Evolutionary conservation across 2,888 invertebrate genomes (phyloP).

Genomic region (Antitype chi): DNA sequence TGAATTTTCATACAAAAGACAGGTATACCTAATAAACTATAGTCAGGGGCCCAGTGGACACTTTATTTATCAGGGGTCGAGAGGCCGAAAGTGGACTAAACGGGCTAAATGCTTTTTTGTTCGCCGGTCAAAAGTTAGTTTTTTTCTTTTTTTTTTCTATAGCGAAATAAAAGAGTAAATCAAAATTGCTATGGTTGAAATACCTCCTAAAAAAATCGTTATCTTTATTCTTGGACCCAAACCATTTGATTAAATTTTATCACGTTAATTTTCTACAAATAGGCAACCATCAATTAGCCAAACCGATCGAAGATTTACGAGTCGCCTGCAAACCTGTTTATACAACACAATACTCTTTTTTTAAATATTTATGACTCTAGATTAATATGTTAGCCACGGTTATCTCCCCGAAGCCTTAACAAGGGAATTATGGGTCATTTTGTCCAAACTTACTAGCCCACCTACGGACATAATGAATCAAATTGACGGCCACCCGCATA

Average conservation of each 20-base stretch:
- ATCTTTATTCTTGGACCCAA: background rate
- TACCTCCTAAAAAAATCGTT: slow-evolving; percentile 4
- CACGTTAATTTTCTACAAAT: slow-evolving; percentile 20
- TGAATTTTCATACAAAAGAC: too few relatives aligned
- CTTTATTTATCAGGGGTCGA: too few relatives aligned
- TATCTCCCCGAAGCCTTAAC: slow-evolving; percentile 82
- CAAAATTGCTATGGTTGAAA: background rate
- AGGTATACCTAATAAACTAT: too few relatives aligned
- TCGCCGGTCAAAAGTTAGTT: too few relatives aligned
- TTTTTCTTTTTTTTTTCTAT: background rate
- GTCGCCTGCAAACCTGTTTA: slow-evolving; percentile 68
- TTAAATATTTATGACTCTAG: slow-evolving; percentile 80
- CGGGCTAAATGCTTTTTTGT: too few relatives aligned
- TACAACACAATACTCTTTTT: slow-evolving; percentile 69
- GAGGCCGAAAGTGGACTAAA: too few relatives aligned
- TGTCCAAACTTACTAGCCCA: slow-evolving; percentile 83
- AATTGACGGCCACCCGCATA: slow-evolving; percentile 84
- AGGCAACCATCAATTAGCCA: slow-evolving; percentile 49
- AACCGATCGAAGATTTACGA: slow-evolving; percentile 70
- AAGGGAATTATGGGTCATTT: slow-evolving; percentile 89
- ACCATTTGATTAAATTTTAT: slow-evolving; percentile 20
- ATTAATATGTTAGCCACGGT: slow-evolving; percentile 84
- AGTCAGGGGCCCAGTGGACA: too few relatives aligned
- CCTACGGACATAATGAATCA: slow-evolving; percentile 85
- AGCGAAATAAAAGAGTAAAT: background rate